Percentiles rank a stretch among this genome's conserved stretches.
phyloP scores from a whole-genome alignment of 2,797 vertebrate genomes.

The Salmo trutta region DNA sequence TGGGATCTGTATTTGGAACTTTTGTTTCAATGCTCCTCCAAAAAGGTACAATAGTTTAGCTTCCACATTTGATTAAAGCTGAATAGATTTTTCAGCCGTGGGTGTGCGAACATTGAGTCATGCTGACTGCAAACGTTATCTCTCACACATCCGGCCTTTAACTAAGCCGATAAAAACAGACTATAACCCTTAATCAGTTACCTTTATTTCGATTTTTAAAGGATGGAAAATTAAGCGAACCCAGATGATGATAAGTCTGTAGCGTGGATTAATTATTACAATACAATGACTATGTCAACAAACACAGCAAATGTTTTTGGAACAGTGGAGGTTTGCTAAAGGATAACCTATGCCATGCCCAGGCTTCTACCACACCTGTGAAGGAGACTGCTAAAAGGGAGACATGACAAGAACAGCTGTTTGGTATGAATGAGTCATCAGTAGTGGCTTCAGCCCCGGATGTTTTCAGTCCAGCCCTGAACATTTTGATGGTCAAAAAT shows the following conservation, averaged over 20 bases:
- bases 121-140: neutral
- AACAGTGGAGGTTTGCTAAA: neutral
- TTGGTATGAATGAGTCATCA: neutral
- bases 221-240: neutral
- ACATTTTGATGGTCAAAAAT: too few species aligned
- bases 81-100: neutral
- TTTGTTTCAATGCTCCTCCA: too few species aligned
- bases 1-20: too few species aligned
- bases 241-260: neutral
- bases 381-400: neutral
- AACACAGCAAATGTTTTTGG: neutral
- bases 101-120: neutral
- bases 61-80: neutral
- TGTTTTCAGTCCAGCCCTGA: too few species aligned
- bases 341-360: neutral
- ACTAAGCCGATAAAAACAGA: neutral
- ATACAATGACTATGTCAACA: neutral
- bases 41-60: too few species aligned
- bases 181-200: neutral
- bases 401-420: conserved; percentile 1
- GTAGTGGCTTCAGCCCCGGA: too few species aligned
- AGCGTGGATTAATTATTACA: neutral
- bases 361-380: neutral
- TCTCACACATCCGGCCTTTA: neutral
- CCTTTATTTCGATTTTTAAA: neutral